Evolutionary conservation across 1,140 invertebrate genomes (phyloP).

Genomic region (Drosophila hydei): DNA sequence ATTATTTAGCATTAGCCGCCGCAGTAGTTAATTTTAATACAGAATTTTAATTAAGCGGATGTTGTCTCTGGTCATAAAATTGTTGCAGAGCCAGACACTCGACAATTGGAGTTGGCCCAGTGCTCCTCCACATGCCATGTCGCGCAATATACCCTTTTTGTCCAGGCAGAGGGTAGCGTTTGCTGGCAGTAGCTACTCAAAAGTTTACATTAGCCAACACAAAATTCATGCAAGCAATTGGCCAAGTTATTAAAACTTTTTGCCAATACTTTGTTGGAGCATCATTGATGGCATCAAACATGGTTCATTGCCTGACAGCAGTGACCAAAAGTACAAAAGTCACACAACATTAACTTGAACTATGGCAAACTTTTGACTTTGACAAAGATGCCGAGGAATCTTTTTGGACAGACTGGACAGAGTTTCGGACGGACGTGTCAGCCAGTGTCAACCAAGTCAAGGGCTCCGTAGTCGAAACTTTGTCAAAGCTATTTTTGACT

Average conservation of each 20-base stretch:
- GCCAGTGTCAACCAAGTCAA: conserved; percentile 22
- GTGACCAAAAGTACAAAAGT: conserved; percentile 66
- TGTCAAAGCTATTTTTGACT: conserved; percentile 81
- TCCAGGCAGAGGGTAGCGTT: neutral
- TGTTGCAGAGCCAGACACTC: neutral
- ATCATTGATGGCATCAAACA: conserved; percentile 57
- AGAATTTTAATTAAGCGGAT: conserved; percentile 68
- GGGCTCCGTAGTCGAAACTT: conserved; percentile 57
- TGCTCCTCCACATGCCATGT: too few species aligned
- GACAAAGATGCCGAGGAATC: conserved; percentile 67
- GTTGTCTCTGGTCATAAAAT: conserved; percentile 4
- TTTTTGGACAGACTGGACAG: conserved; percentile 8
- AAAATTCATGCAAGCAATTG: conserved; percentile 55
- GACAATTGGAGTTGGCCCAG: neutral
- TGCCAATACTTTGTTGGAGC: conserved; percentile 57
- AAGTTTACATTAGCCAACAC: conserved; percentile 41
- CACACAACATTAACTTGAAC: conserved; percentile 82
- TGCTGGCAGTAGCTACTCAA: conserved; percentile 7
- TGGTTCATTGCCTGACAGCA: conserved; percentile 67
- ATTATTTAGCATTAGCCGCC: conserved; percentile 54
- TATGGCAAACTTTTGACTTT: conserved; percentile 80
- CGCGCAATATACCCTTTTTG: neutral
- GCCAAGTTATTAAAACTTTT: conserved; percentile 74
- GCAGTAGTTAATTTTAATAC: conserved; percentile 64
- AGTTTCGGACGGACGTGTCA: conserved; percentile 11